Conservation (phyloP, 2,888 invertebrate genomes). For the Pyrrhosoma nymphula region DNA sequence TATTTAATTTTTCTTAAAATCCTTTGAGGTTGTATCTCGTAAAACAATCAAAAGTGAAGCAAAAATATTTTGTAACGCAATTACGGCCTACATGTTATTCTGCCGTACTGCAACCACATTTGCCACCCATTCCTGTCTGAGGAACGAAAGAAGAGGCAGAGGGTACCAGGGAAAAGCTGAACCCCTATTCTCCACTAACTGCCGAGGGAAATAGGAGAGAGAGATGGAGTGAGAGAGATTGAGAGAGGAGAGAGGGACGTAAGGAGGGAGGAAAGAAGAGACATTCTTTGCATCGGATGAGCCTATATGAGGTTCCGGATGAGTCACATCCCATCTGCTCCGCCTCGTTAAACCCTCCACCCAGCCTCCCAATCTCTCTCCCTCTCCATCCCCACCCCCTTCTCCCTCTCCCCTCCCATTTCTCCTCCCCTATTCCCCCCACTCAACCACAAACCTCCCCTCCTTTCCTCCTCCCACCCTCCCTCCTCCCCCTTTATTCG, state of each 20-base stretch:
- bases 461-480: background rate
- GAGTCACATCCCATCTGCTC: conserved; percentile 57
- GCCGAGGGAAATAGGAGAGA: background rate
- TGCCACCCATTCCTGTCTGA: too few species aligned
- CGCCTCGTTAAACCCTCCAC: background rate
- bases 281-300: conserved; percentile 36
- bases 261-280: background rate
- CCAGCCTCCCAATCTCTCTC: background rate
- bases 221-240: background rate
- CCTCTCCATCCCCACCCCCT: background rate
- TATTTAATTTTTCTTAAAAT: too few species aligned
- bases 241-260: background rate
- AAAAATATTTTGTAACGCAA: too few species aligned
- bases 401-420: background rate
- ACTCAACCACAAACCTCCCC: background rate
- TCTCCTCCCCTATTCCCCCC: background rate
- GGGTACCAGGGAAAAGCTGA: too few species aligned
- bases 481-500: background rate
- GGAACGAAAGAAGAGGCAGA: too few species aligned
- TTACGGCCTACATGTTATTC: too few species aligned
- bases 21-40: too few species aligned
- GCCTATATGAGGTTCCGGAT: conserved; percentile 32
- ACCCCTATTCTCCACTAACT: too few species aligned
- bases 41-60: too few species aligned
- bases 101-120: too few species aligned